Evolutionary conservation across 2,113 vertebrate genomes (phyloP), one percentile per base, ranked within the genome.

Genomic region (Callaeas wilsoni): DNA sequence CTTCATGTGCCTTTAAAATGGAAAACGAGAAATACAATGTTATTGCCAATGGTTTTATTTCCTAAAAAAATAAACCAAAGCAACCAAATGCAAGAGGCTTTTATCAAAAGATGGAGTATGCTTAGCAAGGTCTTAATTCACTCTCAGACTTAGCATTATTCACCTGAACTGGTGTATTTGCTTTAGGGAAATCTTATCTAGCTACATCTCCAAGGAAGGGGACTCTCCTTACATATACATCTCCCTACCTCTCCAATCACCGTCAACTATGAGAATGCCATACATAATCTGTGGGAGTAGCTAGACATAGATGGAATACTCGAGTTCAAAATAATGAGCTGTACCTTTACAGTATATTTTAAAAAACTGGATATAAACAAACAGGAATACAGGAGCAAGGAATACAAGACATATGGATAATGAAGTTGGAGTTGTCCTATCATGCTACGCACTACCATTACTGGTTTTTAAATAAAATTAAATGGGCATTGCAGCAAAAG

Each of bases 1-100:
- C 99, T 98, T 99, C 99, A 29, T 99, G 99, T 80, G 99, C 99
- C 99, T 99, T 85, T 70, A 69, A 90, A 96, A 14, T 19, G 29
- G 46, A 70, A 96, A 97, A 71, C 9, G 60, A 55, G 88, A 91
- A 94, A 73, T 35, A n/a, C 20, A 82, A 1, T 20, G 22, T 94
- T 92, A 64, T 21, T 4, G 27, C 18, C 9, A 49, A 44, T 12
- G 13, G 25, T 17, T 76, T 9, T 57, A 76, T n/a, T 85, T 69
- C 46, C 67, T 49, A 69, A 76, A 87, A 69, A 70, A 46, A 52
- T 26, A 76, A 64, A 88, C 19, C 22, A 67, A 90, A 89, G 35
- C 74, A 91, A 85, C 26, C 4, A 53, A 73, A 49, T 20, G 42
- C 57, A 18, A 74, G 42, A 83, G 10, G 22, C 23, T 90, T 86